Percentiles rank a stretch among this genome's conserved stretches.
phyloP scores from a whole-genome alignment of 2,113 vertebrate species.

The Lasiurus cinereus region DNA sequence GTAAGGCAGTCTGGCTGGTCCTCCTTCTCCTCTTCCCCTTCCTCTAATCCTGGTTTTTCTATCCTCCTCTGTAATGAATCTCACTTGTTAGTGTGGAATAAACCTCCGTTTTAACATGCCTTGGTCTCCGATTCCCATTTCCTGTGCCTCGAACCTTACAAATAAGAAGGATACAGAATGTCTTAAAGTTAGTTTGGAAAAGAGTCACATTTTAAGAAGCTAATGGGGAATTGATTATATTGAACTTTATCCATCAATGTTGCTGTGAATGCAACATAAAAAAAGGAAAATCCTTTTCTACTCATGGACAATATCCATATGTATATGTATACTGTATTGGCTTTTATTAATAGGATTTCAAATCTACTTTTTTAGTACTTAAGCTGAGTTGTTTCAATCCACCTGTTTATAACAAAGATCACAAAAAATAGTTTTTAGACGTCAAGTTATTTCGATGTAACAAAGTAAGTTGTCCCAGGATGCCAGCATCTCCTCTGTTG shows the following conservation, averaged over 20 bases:
- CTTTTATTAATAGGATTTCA: not conserved
- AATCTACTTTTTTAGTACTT: not conserved
- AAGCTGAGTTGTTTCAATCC: not conserved
- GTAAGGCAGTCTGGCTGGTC: too few species aligned
- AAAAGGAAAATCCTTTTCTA: not conserved
- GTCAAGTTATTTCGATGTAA: not conserved
- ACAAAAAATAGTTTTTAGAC: not conserved
- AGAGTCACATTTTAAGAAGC: slow-evolving; percentile 26
- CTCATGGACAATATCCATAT: not conserved
- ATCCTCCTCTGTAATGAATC: too few species aligned
- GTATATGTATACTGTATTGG: not conserved
- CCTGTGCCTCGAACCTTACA: too few species aligned
- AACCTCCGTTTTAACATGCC: too few species aligned
- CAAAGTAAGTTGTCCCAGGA: not conserved
- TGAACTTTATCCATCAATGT: slow-evolving; percentile 51
- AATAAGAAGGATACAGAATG: not conserved
- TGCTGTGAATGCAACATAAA: slow-evolving; percentile 18
- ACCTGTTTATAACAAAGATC: not conserved
- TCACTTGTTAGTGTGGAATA: too few species aligned
- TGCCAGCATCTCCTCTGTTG: not conserved
- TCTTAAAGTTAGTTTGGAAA: slow-evolving; percentile 8
- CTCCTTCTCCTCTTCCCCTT: too few species aligned
- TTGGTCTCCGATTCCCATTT: too few species aligned
- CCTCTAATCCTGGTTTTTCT: too few species aligned
- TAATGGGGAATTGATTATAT: slow-evolving; percentile 55